A percentile compares a stretch with the other conserved stretches of the same genome.
These are phyloP conservation scores for Phasianus colchicus DNA, from an alignment of 2,113 vertebrate species.

Conservation along the genomic window DNA sequence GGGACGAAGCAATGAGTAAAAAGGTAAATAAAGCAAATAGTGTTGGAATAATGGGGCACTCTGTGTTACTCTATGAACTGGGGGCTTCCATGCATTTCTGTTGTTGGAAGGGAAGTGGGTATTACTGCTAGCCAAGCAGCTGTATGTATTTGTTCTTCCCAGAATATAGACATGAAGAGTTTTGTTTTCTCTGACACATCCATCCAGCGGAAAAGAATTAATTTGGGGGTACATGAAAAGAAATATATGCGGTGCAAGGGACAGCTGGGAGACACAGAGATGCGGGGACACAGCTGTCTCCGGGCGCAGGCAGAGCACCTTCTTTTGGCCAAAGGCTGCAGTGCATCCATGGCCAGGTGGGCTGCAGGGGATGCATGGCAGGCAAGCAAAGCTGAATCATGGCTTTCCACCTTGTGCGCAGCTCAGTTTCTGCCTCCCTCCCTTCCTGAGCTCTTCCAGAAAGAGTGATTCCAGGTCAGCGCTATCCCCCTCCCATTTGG, in stretches of 20 bases:
- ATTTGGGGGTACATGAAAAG: background rate
- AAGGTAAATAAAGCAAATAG: background rate
- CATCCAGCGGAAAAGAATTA: background rate
- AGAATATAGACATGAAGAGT: background rate
- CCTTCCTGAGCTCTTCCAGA: background rate
- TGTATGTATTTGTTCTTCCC: background rate
- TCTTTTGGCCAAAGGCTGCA: background rate
- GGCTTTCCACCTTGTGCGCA: background rate
- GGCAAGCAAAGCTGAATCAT: background rate
- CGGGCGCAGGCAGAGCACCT: background rate
- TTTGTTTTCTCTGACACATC: background rate
- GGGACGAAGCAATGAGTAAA: background rate
- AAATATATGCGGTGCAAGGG: background rate
- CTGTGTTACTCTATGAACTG: background rate
- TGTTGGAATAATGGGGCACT: background rate
- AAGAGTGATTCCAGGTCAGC: background rate
- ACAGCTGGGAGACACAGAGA: background rate
- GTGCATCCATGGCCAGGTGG: background rate
- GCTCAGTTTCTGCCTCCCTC: background rate
- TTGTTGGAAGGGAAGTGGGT: background rate
- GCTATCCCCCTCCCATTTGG: background rate
- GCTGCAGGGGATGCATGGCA: background rate
- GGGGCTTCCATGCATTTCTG: background rate
- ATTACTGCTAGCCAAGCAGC: background rate
- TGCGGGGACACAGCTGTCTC: background rate